A percentile compares a stretch with the other conserved stretches of the same genome.
Conservation (phyloP, 2,113 vertebrate genomes). For the Paedocypris sp. region DNA sequence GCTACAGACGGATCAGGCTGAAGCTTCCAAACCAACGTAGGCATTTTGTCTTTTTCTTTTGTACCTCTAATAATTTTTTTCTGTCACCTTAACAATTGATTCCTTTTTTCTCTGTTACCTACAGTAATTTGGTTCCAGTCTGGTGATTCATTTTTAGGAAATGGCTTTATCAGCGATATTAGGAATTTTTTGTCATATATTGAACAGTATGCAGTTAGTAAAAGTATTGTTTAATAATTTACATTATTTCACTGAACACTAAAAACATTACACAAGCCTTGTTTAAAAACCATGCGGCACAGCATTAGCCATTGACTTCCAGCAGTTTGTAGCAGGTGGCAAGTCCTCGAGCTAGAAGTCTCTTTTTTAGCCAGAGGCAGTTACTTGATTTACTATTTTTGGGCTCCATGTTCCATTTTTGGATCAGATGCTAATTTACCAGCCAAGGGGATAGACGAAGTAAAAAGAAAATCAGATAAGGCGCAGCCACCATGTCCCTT, state of each 20-base stretch:
- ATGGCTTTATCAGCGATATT: too few relatives aligned
- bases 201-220: too few relatives aligned
- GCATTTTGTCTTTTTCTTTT: slow-evolving; percentile 32
- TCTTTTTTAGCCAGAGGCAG: slow-evolving; percentile 14
- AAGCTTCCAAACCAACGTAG: slow-evolving; percentile 98
- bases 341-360: slow-evolving; percentile 21
- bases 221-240: too few relatives aligned
- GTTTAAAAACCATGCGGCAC: too few relatives aligned
- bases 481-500: slow-evolving; percentile 15
- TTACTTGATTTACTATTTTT: slow-evolving; percentile 47
- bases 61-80: neutral
- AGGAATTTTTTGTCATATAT: too few relatives aligned
- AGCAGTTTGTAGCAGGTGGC: slow-evolving; percentile 14
- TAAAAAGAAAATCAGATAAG: slow-evolving; percentile 24
- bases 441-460: slow-evolving; percentile 32
- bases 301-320: too few relatives aligned
- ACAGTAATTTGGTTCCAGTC: too few relatives aligned
- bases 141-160: too few relatives aligned
- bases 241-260: too few relatives aligned
- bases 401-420: slow-evolving; percentile 39
- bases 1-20: slow-evolving; percentile 94
- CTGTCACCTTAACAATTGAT: too few relatives aligned
- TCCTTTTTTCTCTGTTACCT: too few relatives aligned
- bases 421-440: slow-evolving; percentile 53
- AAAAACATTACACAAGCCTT: too few relatives aligned